Conservation (phyloP, 2,797 vertebrate species). For the Simalia tracyae region DNA sequence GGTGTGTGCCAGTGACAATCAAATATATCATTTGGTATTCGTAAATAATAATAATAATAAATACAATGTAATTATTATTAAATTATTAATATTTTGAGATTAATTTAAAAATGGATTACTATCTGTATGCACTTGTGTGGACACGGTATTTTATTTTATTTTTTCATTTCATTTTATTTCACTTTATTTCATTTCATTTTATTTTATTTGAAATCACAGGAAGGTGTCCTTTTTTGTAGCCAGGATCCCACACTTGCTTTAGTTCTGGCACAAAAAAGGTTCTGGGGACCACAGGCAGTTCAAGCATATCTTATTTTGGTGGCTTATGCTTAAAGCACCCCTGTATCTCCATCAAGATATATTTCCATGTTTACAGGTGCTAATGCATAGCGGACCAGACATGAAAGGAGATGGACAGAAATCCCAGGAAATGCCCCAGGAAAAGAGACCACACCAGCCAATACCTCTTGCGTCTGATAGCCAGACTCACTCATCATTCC, state of each 20-base stretch:
- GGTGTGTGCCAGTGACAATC: neutral
- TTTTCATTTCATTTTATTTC: neutral
- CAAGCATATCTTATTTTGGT: neutral
- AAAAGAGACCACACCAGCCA: constrained; percentile 81
- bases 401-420: constrained; percentile 82
- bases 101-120: neutral
- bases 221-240: neutral
- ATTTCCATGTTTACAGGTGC: constrained; percentile 77
- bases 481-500: constrained; percentile 82
- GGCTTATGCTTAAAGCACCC: neutral
- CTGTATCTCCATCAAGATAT: neutral
- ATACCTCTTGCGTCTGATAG: constrained; percentile 80
- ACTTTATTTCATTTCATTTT: neutral
- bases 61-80: neutral
- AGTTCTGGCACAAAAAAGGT: neutral
- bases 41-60: neutral
- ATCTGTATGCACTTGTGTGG: neutral
- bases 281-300: neutral
- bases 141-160: neutral
- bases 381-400: constrained; percentile 79
- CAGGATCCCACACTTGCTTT: neutral
- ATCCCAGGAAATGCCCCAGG: constrained; percentile 75
- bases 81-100: neutral
- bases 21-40: neutral
- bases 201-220: neutral